These are phyloP conservation scores for Trissoscelio sp. DNA, from an alignment of 2,888 invertebrate genomes.

Conservation along the genomic window DNA sequence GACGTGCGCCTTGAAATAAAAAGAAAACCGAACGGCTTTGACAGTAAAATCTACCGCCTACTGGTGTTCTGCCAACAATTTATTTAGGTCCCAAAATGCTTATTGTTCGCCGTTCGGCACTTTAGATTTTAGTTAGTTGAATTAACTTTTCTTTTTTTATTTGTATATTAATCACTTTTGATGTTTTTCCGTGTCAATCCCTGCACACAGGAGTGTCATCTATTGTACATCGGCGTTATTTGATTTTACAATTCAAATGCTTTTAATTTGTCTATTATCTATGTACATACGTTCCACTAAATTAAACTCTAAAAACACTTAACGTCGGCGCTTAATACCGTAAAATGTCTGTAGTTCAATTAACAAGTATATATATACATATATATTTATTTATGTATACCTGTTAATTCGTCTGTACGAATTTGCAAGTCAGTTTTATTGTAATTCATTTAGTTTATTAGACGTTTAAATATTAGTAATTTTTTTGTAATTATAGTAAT, in stretches of 20 bases:
- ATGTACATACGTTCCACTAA: slow-evolving; percentile 42
- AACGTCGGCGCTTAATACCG: slow-evolving; percentile 39
- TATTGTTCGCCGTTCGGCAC: slow-evolving; percentile 39
- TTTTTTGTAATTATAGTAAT: too few species aligned
- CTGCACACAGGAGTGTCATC: slow-evolving; percentile 4
- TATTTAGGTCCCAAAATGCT: slow-evolving; percentile 49
- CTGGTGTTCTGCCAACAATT: slow-evolving; percentile 55
- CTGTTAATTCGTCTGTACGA: neutral
- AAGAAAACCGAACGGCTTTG: neutral
- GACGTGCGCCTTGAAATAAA: neutral
- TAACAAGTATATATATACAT: neutral
- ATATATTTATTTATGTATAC: neutral
- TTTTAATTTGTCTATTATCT: slow-evolving; percentile 30
- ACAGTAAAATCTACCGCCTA: slow-evolving; percentile 26
- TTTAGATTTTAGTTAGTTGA: neutral
- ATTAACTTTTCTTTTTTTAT: slow-evolving; percentile 6
- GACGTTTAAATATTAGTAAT: too few species aligned
- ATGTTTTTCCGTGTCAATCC: neutral
- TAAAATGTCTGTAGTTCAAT: slow-evolving; percentile 19
- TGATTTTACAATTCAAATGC: slow-evolving; percentile 46
- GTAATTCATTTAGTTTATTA: too few species aligned
- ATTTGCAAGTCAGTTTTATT: neutral
- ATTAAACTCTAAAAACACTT: slow-evolving; percentile 54
- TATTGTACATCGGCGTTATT: slow-evolving; percentile 48
- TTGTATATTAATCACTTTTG: neutral